Evolutionary conservation across 2,113 vertebrate genomes (phyloP).

Genomic region (Plectropomus leopardus): DNA sequence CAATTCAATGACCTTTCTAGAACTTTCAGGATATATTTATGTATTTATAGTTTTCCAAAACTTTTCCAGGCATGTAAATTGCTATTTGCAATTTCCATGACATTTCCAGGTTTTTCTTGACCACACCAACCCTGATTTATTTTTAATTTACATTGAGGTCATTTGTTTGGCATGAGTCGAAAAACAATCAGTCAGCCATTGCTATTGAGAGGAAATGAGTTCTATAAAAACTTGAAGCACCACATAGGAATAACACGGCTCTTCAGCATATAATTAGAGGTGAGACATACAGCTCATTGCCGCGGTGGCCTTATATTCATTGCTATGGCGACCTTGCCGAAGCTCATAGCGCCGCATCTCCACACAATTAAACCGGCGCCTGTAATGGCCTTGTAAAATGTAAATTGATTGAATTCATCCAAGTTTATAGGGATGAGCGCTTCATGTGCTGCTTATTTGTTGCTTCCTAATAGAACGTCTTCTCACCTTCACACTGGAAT

Average conservation of each 20-base stretch:
- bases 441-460: slow-evolving; percentile 76
- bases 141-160: slow-evolving; percentile 51
- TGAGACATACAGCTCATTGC: slow-evolving; percentile 68
- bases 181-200: slow-evolving; percentile 51
- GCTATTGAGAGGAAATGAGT: slow-evolving; percentile 49
- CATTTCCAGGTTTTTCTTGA: no score
- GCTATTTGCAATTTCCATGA: no score
- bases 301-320: slow-evolving; percentile 71
- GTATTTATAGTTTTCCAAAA: no score
- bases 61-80: no score
- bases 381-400: slow-evolving; percentile 81
- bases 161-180: slow-evolving; percentile 37
- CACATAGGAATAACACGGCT: slow-evolving; percentile 4
- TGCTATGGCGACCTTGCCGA: slow-evolving; percentile 63
- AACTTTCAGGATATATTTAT: no score
- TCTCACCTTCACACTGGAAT: slow-evolving; percentile 82
- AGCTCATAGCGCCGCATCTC: slow-evolving; percentile 43
- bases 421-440: slow-evolving; percentile 74
- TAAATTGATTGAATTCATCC: slow-evolving; percentile 80
- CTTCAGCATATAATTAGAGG: slow-evolving; percentile 60
- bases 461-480: slow-evolving; percentile 78
- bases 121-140: no score
- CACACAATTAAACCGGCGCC: slow-evolving; percentile 67
- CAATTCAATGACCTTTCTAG: no score
- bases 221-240: slow-evolving; percentile 57